phyloP scores from a whole-genome alignment of 2,797 vertebrate genomes.

The Discoglossus pictus region DNA sequence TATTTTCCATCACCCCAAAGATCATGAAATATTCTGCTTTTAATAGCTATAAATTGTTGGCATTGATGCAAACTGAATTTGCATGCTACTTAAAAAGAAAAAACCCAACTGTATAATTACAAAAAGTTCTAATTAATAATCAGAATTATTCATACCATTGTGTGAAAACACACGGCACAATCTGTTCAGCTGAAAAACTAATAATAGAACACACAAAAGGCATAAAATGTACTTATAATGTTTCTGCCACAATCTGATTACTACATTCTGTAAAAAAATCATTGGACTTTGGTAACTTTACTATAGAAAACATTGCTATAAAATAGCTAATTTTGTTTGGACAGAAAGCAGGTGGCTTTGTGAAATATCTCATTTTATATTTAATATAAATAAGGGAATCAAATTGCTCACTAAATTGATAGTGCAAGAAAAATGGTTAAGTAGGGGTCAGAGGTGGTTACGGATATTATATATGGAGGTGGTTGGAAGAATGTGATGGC shows the following conservation, averaged over 20 bases:
- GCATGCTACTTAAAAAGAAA: conserved; percentile 18
- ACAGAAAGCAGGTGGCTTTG: conserved; percentile 33
- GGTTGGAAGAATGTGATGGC: not conserved
- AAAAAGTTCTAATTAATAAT: conserved; percentile 30
- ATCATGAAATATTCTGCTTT: conserved; percentile 22
- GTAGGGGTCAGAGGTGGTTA: conserved; percentile 37
- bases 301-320: conserved; percentile 34
- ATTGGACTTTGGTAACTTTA: conserved; percentile 5
- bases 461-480: conserved; percentile 18
- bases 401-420: conserved; percentile 22
- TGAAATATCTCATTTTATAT: conserved; percentile 40
- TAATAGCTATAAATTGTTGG: conserved; percentile 24
- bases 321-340: conserved; percentile 33
- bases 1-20: conserved; percentile 6
- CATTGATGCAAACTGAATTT: conserved; percentile 18
- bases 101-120: conserved; percentile 24
- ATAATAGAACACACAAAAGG: conserved; percentile 15
- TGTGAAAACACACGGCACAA: conserved; percentile 21
- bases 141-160: conserved; percentile 27
- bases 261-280: conserved; percentile 16
- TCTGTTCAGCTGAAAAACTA: conserved; percentile 33
- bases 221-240: not conserved
- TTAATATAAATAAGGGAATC: conserved; percentile 38
- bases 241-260: conserved; percentile 5
- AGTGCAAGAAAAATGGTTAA: conserved; percentile 18